Evolutionary conservation across 1,140 invertebrate genomes (phyloP).

Genomic region (Drosophila simulans): DNA sequence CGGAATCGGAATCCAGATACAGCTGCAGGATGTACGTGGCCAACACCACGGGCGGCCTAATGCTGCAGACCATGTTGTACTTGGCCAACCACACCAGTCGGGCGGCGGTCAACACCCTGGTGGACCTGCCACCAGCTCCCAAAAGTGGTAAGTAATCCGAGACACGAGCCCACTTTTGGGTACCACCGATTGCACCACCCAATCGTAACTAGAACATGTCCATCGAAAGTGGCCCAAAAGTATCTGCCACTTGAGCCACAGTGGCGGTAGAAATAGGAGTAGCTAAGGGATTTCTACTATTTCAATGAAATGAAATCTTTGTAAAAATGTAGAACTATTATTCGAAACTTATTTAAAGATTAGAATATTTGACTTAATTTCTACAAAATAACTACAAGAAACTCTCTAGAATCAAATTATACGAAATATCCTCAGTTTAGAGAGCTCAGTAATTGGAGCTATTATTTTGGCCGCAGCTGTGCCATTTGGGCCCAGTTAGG

Average conservation of each 20-base stretch:
- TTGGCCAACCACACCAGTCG: constrained; percentile 82
- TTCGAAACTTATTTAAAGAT: neutral
- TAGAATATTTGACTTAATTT: too few relatives aligned
- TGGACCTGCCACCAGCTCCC: constrained; percentile 75
- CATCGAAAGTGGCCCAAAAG: constrained; percentile 1
- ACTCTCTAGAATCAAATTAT: neutral
- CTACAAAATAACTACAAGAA: too few relatives aligned
- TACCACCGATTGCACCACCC: constrained; percentile 1
- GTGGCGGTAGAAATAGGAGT: neutral
- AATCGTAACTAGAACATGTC: neutral
- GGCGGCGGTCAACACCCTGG: constrained; percentile 75
- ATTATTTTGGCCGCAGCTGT: constrained; percentile 7
- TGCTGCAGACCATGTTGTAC: constrained; percentile 83
- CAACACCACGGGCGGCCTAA: constrained; percentile 78
- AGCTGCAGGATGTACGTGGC: constrained; percentile 69
- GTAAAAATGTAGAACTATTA: neutral
- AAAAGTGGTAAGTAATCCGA: constrained; percentile 75
- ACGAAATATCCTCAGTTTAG: neutral
- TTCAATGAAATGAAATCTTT: neutral
- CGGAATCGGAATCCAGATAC: too few relatives aligned
- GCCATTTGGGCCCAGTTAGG: constrained; percentile 3
- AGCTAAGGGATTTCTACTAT: neutral
- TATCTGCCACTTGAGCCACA: neutral
- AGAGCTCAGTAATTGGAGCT: neutral
- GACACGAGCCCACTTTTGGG: neutral